phyloP scores from a whole-genome alignment of 2,797 vertebrate genomes.

The Halcyon chelicuti region DNA sequence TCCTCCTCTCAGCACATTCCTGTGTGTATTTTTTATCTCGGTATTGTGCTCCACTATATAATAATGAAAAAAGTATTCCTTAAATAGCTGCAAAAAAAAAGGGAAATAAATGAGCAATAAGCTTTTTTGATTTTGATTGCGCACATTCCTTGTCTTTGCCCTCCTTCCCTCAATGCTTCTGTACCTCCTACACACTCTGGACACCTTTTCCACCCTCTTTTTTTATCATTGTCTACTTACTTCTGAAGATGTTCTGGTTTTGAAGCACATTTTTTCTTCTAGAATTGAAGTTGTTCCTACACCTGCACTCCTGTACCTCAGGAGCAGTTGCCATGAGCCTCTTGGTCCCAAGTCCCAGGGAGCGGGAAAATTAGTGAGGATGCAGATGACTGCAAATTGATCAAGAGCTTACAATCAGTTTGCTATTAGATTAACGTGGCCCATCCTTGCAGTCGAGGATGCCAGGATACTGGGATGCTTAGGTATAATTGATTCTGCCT shows the following conservation, averaged over 20 bases:
- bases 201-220: background rate
- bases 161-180: background rate
- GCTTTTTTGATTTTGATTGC: constrained; percentile 15
- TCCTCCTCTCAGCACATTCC: background rate
- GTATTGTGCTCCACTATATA: background rate
- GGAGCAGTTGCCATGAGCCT: background rate
- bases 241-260: background rate
- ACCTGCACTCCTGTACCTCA: background rate
- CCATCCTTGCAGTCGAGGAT: background rate
- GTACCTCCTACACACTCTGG: background rate
- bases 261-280: background rate
- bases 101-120: constrained; percentile 15
- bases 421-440: background rate
- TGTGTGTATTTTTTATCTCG: background rate
- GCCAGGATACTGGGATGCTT: background rate
- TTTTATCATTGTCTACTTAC: background rate
- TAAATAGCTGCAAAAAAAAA: background rate
- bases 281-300: background rate
- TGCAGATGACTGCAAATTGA: background rate
- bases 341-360: background rate
- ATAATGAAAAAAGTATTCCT: constrained; percentile 11
- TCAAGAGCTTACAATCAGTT: background rate
- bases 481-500: background rate
- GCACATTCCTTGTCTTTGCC: background rate
- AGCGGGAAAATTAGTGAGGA: background rate